Evolutionary conservation across 2,797 vertebrate species (phyloP), one percentile per base, ranked within the genome.

Genomic region (Syncerus caffer): DNA sequence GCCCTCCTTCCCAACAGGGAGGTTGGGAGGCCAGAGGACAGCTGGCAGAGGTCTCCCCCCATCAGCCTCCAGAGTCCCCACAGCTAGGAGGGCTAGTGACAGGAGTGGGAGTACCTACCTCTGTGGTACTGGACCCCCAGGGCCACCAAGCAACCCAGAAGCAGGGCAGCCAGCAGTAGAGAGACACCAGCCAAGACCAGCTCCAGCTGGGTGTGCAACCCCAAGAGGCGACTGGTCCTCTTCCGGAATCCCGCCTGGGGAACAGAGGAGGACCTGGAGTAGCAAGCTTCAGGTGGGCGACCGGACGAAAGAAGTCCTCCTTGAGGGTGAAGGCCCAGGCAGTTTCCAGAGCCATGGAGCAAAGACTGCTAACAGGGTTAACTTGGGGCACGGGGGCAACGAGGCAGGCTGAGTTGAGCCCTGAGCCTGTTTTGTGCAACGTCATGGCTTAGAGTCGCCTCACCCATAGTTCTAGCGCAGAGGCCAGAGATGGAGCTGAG

Each of bases 211-310:
- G 99, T 99, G 97, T 99, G 99, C 0, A 98, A 97, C 62, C 99
- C 99, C 96, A 99, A 96, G 31, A 99, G 93, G 4, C 98, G 98
- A 15, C 99, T 97, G 0, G 99, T 99, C 2, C 99, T 99, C 97
- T 99, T 99, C 98, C 98, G 99, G 98, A 99, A 99, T 15, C 99
- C 99, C 97, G 99, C 99, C 99, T 99, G 97, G 90, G 91, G 84
- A 78, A 80, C 74, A 93, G 27, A 89, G 34, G 78, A 78, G 94
- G 47, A 95, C 85, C 97, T 51, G 60, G 76, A 58, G 89, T 55
- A 60, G 62, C 76, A 27, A 93, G 86, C 19, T 57, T 60, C 85
- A 79, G 79, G 10, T 50, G 57, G 80, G 38, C 4, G 42, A 19
- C 34, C 31, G 45, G 15, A 89, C 38, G 27, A 64, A 47, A 57